Evolutionary conservation across 1,140 invertebrate genomes (phyloP).

Genomic region (Arion vulgaris): DNA sequence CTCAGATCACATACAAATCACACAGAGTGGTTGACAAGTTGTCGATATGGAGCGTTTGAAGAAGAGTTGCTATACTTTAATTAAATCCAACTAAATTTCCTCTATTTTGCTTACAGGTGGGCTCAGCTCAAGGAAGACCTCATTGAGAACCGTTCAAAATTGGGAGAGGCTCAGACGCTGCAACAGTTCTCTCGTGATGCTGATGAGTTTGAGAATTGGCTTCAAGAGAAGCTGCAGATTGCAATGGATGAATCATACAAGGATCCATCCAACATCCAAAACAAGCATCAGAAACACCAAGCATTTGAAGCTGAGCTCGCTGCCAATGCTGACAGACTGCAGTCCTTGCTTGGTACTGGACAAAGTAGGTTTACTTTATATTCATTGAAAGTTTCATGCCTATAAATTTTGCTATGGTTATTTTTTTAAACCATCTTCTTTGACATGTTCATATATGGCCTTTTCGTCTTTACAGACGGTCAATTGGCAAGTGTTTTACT

Average conservation of each 20-base stretch:
- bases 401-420: no score
- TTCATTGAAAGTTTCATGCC: neutral
- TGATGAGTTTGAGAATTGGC: conserved; percentile 99
- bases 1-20: no score
- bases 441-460: no score
- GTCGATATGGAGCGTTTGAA: no score
- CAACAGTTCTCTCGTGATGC: conserved; percentile 99
- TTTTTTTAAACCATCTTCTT: no score
- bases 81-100: no score
- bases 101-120: conserved; percentile 91
- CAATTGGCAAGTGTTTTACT: no score
- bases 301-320: conserved; percentile 99
- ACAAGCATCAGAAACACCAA: conserved; percentile 99
- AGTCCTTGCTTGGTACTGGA: conserved; percentile 95
- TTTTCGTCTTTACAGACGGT: no score
- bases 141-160: conserved; percentile 95
- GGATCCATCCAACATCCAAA: conserved; percentile 78
- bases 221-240: conserved; percentile 94
- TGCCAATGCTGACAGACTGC: conserved; percentile 97
- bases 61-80: no score
- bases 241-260: conserved; percentile 98
- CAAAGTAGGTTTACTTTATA: conserved; percentile 76
- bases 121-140: conserved; percentile 95
- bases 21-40: no score
- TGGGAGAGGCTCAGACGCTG: conserved; percentile 98